These are phyloP conservation scores for Drosophila robusta DNA, from an alignment of 2,888 invertebrate genomes.

Conservation along the genomic window DNA sequence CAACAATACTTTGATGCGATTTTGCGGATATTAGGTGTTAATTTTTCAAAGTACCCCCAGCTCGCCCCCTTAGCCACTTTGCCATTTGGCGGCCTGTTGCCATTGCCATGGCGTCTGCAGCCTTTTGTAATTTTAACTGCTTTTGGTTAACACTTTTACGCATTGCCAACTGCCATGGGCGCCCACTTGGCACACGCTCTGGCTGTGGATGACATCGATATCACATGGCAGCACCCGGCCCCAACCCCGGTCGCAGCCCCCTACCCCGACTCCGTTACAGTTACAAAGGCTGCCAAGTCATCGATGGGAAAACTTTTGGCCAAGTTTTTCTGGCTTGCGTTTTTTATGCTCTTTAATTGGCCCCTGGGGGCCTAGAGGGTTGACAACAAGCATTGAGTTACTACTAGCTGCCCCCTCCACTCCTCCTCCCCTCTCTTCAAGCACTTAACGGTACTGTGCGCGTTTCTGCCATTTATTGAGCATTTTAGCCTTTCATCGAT, in stretches of 20 bases:
- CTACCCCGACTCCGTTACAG: background rate
- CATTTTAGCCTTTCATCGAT: slow-evolving; percentile 80
- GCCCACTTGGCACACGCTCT: slow-evolving; percentile 35
- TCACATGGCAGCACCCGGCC: slow-evolving; percentile 61
- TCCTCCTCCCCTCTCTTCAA: background rate
- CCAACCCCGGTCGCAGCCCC: background rate
- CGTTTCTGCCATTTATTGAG: slow-evolving; percentile 73
- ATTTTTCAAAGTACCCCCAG: slow-evolving; percentile 72
- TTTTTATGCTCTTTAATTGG: slow-evolving; percentile 78
- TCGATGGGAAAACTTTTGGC: slow-evolving; percentile 74
- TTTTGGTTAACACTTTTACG: slow-evolving; percentile 80
- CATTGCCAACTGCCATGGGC: slow-evolving; percentile 70
- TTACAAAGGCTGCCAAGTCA: slow-evolving; percentile 58
- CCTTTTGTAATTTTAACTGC: slow-evolving; percentile 81
- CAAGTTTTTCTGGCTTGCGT: slow-evolving; percentile 66
- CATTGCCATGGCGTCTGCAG: slow-evolving; percentile 71
- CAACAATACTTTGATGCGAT: slow-evolving; percentile 80
- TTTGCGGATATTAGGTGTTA: slow-evolving; percentile 82
- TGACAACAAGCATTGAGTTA: slow-evolving; percentile 64
- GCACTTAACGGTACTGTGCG: slow-evolving; percentile 16
- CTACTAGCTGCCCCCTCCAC: slow-evolving; percentile 3
- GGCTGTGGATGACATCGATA: slow-evolving; percentile 65
- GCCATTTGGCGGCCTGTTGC: slow-evolving; percentile 30
- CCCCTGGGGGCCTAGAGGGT: slow-evolving; percentile 59
- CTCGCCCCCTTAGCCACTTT: background rate